Base-by-base conservation (phyloP, 1,140 invertebrate genomes). In the Ooceraea biroi region DNA sequence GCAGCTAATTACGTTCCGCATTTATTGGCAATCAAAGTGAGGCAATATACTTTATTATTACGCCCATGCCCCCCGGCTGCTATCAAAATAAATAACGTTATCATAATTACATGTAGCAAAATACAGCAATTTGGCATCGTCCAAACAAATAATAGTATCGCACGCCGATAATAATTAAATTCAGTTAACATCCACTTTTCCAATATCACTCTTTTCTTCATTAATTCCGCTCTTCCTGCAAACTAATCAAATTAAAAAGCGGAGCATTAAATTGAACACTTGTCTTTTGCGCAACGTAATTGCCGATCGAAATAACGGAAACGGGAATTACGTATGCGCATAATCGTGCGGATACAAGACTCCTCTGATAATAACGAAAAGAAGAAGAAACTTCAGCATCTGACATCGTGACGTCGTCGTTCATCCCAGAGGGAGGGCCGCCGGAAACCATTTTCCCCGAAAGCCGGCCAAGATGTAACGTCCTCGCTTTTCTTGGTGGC, bases 81-180 rank as follows among this genome's bases (percentile, higher is more conserved):
- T 80, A 46, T 80, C 22, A 69, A 80, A 80, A 80, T 69, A 80
- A 80, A 80, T 71, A 80, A 80, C 41, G 65, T 78, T 68, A 44
- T 69, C 48, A 78, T 80, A 80, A 80, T 80, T 80, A 58, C 65
- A 44, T 46, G 41, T 78, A 57, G 60, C 19, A 25, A 66, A 66
- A 80, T 57, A 71, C 1, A 57, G 69, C 65, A 57, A 71, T 69
- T 71, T 30, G 12, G 14, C 22, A 12, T 30, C 48, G 22, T 1
- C 61, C 30, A 55, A 27, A 69, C n/a, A 80, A 80, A 80, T 57
- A n/a, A 71, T n/a, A 10, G 52, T 58, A 55, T 14, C 17, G 41
- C 14, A 44, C 48, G 11, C 11, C 22, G 22, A 71, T 71, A 69
- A 77, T 77, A 80, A 80, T 71, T 57, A 71, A 80, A 80, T 80